These are phyloP conservation scores for Microtus richardsoni DNA, from an alignment of 2,113 vertebrate species.

Conservation along the genomic window DNA sequence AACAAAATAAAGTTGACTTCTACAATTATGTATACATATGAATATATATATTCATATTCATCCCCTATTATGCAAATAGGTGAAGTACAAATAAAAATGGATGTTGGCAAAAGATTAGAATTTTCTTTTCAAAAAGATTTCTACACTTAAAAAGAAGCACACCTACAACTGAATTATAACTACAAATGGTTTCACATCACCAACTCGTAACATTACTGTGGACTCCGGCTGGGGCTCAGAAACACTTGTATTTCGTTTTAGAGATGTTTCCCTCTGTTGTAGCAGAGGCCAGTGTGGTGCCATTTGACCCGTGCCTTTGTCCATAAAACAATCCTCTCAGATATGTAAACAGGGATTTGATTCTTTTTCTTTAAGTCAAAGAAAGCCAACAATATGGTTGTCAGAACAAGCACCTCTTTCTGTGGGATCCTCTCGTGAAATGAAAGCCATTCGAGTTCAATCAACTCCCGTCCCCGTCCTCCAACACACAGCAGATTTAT, in stretches of 20 bases:
- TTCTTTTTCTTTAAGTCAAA: slow-evolving; percentile 60
- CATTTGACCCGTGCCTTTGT: slow-evolving; percentile 71
- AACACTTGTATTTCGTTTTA: slow-evolving; percentile 63
- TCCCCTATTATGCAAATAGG: slow-evolving; percentile 43
- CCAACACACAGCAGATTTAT: slow-evolving; percentile 83
- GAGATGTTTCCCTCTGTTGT: slow-evolving; percentile 60
- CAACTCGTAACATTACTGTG: slow-evolving; percentile 25
- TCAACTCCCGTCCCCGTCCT: slow-evolving; percentile 77
- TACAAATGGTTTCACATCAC: slow-evolving; percentile 60
- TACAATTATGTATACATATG: background rate
- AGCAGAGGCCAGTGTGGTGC: slow-evolving; percentile 43
- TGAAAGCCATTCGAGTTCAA: slow-evolving; percentile 80
- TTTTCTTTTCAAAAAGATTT: background rate
- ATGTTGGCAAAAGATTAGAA: slow-evolving; percentile 23
- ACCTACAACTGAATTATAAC: slow-evolving; percentile 56
- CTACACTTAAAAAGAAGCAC: slow-evolving; percentile 50
- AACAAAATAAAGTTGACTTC: slow-evolving; percentile 29
- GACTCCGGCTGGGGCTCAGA: slow-evolving; percentile 41
- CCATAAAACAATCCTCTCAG: slow-evolving; percentile 57
- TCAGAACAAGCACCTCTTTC: slow-evolving; percentile 74
- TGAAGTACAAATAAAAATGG: background rate
- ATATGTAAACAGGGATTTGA: slow-evolving; percentile 48
- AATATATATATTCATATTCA: background rate
- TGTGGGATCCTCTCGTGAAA: slow-evolving; percentile 67
- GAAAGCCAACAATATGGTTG: slow-evolving; percentile 54